Evolutionary conservation across 1,140 invertebrate genomes (phyloP).

Genomic region (Drosophila subpulchrella): DNA sequence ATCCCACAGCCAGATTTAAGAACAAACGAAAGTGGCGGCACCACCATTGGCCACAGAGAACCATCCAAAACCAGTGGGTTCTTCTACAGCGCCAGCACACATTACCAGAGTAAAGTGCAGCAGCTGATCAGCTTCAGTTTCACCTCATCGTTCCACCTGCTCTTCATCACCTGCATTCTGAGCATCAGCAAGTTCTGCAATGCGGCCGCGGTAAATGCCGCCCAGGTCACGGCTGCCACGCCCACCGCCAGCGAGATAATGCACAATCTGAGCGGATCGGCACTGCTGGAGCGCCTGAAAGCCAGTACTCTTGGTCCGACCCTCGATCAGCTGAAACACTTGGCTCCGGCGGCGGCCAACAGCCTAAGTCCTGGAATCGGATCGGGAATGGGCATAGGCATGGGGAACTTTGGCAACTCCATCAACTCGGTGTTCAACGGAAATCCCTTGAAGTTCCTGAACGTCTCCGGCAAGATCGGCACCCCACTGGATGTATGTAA

Average conservation of each 20-base stretch:
- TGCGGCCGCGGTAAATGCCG: conserved; percentile 66
- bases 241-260: conserved; percentile 65
- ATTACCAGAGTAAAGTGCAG: conserved; percentile 74
- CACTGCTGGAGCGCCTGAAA: conserved; percentile 61
- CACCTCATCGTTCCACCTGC: conserved; percentile 70
- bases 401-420: conserved; percentile 41
- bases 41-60: conserved; percentile 2
- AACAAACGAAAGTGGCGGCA: conserved; percentile 14
- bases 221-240: conserved; percentile 58
- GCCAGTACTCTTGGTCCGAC: conserved; percentile 65
- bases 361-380: conserved; percentile 41
- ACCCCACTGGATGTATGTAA: conserved; percentile 67
- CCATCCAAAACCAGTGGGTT: conserved; percentile 42
- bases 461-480: conserved; percentile 64
- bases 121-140: conserved; percentile 82
- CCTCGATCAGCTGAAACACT: conserved; percentile 49
- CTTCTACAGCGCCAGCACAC: conserved; percentile 70
- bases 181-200: conserved; percentile 79
- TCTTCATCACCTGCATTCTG: conserved; percentile 72
- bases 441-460: conserved; percentile 50
- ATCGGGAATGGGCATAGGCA: conserved; percentile 24
- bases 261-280: conserved; percentile 61
- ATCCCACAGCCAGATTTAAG: background rate
- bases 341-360: conserved; percentile 60
- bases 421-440: conserved; percentile 53